These are phyloP conservation scores for Cantharis flavilabris DNA, from an alignment of 2,888 invertebrate species.

Conservation along the genomic window DNA sequence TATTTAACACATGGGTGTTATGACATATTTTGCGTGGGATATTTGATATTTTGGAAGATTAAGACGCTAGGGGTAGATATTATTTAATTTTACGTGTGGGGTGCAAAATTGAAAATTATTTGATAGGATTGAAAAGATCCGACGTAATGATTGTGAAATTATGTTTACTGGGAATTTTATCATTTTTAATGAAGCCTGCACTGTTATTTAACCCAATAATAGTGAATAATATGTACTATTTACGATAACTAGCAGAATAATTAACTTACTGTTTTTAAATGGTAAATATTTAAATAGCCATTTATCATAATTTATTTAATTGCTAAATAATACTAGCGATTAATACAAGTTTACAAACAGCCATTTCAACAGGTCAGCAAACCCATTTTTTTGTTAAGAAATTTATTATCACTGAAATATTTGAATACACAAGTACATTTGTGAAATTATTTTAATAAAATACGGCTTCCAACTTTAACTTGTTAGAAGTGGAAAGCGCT, in stretches of 20 bases:
- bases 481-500: neutral
- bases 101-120: neutral
- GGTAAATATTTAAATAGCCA: neutral
- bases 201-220: neutral
- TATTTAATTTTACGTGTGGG: neutral
- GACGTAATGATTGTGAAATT: neutral
- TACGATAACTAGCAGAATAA: neutral
- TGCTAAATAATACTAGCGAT: neutral
- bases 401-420: neutral
- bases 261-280: neutral
- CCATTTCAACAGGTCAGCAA: neutral
- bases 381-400: neutral
- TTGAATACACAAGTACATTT: neutral
- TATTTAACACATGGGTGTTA: slow-evolving; percentile 27
- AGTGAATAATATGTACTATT: neutral
- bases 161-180: neutral
- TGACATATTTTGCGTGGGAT: slow-evolving; percentile 25
- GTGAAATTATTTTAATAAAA: neutral
- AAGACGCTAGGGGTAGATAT: neutral
- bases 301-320: slow-evolving; percentile 1
- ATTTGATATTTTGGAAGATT: slow-evolving; percentile 8
- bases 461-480: neutral
- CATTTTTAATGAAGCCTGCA: neutral
- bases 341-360: neutral
- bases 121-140: neutral